Conservation (phyloP, 2,113 vertebrate species). For the Salvelinus namaycush region DNA sequence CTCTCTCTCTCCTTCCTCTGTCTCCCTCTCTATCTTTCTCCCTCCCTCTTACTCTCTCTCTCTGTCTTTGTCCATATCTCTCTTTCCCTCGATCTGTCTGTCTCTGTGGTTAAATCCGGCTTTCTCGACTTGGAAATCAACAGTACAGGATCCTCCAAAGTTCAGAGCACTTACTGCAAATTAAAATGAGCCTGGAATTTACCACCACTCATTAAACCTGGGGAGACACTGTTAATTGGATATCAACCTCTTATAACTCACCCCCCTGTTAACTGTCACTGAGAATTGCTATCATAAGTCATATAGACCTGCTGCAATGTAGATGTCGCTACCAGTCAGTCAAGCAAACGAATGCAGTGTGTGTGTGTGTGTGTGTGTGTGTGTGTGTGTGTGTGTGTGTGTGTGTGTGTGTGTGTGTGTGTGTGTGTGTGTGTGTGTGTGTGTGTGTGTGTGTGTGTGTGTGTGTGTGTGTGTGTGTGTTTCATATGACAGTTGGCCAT, state of each 20-base stretch:
- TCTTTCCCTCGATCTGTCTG: not conserved
- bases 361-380: not conserved
- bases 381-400: not conserved
- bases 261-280: constrained; percentile 73
- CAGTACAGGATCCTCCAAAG: constrained; percentile 76
- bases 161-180: constrained; percentile 81
- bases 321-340: not conserved
- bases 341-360: not conserved
- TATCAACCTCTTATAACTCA: constrained; percentile 78
- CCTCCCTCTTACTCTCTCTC: not conserved
- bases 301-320: not conserved
- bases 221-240: constrained; percentile 84
- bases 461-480: not conserved
- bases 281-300: constrained; percentile 63
- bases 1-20: not conserved
- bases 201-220: constrained; percentile 84
- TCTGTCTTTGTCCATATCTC: not conserved
- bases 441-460: not conserved
- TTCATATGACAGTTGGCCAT: not conserved
- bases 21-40: not conserved
- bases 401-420: not conserved
- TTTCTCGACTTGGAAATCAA: constrained; percentile 72
- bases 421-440: not conserved
- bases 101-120: constrained; percentile 26
- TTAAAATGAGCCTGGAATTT: constrained; percentile 86